Percentiles rank a stretch among this genome's conserved stretches.
Conservation (phyloP, 2,797 vertebrate genomes). For the Phataginus tetradactyla region DNA sequence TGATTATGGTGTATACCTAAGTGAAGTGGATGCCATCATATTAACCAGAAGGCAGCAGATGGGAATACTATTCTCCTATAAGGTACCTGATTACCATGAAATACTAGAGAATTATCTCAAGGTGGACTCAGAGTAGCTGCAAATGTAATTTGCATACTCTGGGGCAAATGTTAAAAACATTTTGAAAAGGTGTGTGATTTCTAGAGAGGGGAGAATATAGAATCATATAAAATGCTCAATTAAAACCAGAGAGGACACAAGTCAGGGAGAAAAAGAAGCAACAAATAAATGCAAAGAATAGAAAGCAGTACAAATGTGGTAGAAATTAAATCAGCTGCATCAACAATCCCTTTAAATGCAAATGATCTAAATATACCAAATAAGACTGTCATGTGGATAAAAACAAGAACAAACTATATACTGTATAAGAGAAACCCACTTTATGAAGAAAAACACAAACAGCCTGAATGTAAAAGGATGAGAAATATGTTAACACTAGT, state of each 20-base stretch:
- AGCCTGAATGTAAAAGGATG: too few relatives aligned
- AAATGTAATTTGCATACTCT: background rate
- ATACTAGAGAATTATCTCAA: too few relatives aligned
- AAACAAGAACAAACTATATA: background rate
- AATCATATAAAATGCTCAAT: too few relatives aligned
- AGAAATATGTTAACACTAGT: background rate
- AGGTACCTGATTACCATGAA: background rate
- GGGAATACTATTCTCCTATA: background rate
- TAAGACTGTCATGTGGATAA: background rate
- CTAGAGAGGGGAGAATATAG: too few relatives aligned
- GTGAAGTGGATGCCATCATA: background rate
- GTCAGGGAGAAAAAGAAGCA: too few relatives aligned
- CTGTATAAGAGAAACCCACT: background rate
- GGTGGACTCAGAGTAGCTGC: too few relatives aligned
- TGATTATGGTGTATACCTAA: background rate
- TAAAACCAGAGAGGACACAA: too few relatives aligned
- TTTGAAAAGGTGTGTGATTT: too few relatives aligned
- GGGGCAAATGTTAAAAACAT: background rate
- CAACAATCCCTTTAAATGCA: background rate
- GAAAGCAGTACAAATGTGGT: background rate
- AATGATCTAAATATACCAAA: background rate
- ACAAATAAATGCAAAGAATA: too few relatives aligned
- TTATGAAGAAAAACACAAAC: background rate
- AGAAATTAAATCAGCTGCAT: background rate
- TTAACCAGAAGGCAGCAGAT: background rate